Evolutionary conservation across 2,888 invertebrate species (phyloP), one percentile per base, ranked within the genome.

Genomic region (Cantharis rustica): DNA sequence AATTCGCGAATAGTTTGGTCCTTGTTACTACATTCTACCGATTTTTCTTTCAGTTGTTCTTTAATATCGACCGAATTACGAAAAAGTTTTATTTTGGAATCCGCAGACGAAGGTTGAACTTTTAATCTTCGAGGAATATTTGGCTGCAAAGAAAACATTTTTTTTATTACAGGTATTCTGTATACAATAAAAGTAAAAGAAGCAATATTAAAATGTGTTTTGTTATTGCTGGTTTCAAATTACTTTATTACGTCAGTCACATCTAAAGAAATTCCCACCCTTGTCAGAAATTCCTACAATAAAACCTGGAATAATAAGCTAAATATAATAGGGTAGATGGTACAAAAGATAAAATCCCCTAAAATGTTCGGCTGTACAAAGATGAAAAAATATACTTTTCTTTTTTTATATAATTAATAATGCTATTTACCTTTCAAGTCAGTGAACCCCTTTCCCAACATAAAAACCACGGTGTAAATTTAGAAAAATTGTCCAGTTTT

Each of bases 1-100:
- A 90, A 86, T 76, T 89, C 90, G 79, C 88, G 88, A 68, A 91
- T 89, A 47, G 87, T 87, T 72, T 88, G 87, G 79, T 89, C 90
- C 86, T 91, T 91, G 79, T 89, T 89, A 78, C 89, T 88, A 77
- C 90, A 90, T 84, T 91, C 91, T 16, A 90, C 89, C 74, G 86
- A 86, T 84, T 90, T 90, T 75, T 90, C 90, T 80, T 89, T 88
- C n/a, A 90, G 81, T 15, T 26, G 15, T 11, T 86, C 88, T 72
- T 90, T 90, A 16, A 81, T 68, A 72, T 84, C 79, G 72, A 74
- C 78, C 10, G 68, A 16, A 47, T 66, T 74, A 69, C 69, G 78
- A 61, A 80, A 80, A 10, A 81, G 71, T 73, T 81, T 82, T 4
- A 70, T 62, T 68, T 79, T 80, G 1, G 71, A 72, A 10, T 71